Evolutionary conservation across 2,888 invertebrate genomes (phyloP).

Genomic region (Hylaea fasciaria): DNA sequence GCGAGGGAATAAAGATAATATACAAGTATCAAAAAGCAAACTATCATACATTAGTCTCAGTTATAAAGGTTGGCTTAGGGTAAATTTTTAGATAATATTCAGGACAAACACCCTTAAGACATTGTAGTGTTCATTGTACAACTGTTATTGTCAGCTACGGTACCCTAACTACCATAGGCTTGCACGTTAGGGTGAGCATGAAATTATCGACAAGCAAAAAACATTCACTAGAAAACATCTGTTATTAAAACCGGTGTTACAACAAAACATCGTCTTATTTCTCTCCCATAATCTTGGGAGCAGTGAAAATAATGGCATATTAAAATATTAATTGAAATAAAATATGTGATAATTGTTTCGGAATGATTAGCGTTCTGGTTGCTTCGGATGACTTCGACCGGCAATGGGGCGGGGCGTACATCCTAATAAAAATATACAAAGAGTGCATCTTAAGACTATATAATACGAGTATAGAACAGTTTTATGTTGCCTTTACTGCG

Average conservation of each 20-base stretch:
- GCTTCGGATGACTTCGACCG: background rate
- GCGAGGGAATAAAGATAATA: too few species aligned
- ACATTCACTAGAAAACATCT: conserved; percentile 45
- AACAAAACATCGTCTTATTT: conserved; percentile 47
- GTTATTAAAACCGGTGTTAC: conserved; percentile 46
- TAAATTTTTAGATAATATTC: too few species aligned
- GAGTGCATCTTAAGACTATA: background rate
- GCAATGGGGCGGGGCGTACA: background rate
- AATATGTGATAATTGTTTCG: background rate
- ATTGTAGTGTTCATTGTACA: background rate
- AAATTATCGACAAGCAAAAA: conserved; percentile 54
- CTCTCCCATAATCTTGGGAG: conserved; percentile 27
- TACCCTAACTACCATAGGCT: conserved; percentile 28
- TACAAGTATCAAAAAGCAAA: too few species aligned
- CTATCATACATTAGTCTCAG: too few species aligned
- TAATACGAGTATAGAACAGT: too few species aligned
- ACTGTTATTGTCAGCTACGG: background rate
- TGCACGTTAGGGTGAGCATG: conserved; percentile 49
- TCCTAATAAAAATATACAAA: conserved; percentile 3
- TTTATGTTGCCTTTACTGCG: too few species aligned
- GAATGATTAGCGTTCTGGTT: background rate
- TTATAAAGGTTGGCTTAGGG: too few species aligned
- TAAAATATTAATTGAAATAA: conserved; percentile 13
- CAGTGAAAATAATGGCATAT: conserved; percentile 28
- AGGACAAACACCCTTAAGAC: background rate